These are phyloP conservation scores for Rhopalosiphum padi DNA, from an alignment of 1,140 invertebrate genomes.

Conservation along the genomic window DNA sequence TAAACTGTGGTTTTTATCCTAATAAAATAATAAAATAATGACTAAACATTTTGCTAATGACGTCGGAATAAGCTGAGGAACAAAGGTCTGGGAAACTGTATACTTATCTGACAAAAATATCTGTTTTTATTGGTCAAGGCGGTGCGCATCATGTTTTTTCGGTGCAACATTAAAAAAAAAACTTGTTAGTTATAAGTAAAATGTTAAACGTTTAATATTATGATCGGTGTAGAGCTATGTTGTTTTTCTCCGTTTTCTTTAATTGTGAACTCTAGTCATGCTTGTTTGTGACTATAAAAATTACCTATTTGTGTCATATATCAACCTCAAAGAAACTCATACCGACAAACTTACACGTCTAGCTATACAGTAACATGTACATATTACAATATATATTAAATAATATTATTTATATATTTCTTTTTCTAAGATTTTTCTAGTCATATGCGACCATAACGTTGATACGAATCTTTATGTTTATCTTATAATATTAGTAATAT, in stretches of 20 bases:
- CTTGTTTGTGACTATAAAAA: slow-evolving; percentile 56
- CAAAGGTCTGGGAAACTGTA: slow-evolving; percentile 48
- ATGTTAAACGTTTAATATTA: slow-evolving; percentile 52
- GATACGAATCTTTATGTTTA: slow-evolving; percentile 1
- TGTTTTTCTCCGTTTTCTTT: slow-evolving; percentile 36
- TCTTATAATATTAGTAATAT: background rate
- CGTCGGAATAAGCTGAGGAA: slow-evolving; percentile 34
- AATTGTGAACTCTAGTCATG: slow-evolving; percentile 54
- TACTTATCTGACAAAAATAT: slow-evolving; percentile 49
- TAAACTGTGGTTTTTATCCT: slow-evolving; percentile 26
- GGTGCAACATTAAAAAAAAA: slow-evolving; percentile 38
- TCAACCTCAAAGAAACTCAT: slow-evolving; percentile 49
- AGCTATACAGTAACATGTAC: background rate
- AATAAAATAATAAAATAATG: slow-evolving; percentile 57
- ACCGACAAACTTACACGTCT: slow-evolving; percentile 44
- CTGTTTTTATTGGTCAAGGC: slow-evolving; percentile 49
- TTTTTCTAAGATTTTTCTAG: background rate
- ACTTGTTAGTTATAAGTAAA: slow-evolving; percentile 45
- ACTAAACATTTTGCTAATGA: slow-evolving; percentile 52
- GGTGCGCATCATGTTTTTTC: slow-evolving; percentile 47
- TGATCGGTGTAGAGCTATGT: slow-evolving; percentile 20
- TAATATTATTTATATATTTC: background rate
- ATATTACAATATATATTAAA: background rate
- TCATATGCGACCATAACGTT: background rate
- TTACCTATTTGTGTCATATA: slow-evolving; percentile 53